Evolutionary conservation across 2,113 vertebrate genomes (phyloP), one percentile per base, ranked within the genome.

Genomic region (Thinocorus orbignyianus): DNA sequence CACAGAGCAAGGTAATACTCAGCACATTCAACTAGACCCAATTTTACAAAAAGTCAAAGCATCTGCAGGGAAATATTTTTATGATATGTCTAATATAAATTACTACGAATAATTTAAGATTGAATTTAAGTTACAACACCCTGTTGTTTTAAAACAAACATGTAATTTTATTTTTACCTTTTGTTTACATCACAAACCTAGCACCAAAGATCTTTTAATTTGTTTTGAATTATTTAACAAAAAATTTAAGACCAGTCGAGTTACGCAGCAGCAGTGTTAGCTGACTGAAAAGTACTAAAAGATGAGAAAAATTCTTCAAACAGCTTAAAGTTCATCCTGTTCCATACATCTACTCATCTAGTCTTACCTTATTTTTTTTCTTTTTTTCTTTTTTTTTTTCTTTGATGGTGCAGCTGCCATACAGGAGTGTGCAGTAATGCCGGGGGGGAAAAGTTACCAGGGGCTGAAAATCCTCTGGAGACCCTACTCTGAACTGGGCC

Each of bases 91-190:
- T 41, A 61, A 52, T n/a, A 41, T n/a, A 70, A 62, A 81, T 70
- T 65, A 86, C 72, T 60, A 61, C 82, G 31, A 92, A 93, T 88
- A 89, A 97, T 88, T 79, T 69, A 90, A 78, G 55, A 68, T 17
- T 72, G 58, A 9, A 31, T 73, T 93, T 81, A 78, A 66, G 11
- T 79, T 55, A 65, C 13, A 70, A 66, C 17, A 57, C 41, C 64
- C 46, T 77, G 26, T 48, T 77, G 42, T 61, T 84, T 93, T 74
- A 92, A 91, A 78, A 68, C 18, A 82, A 78, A 57, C 24, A 78
- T 17, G 51, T 42, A 6, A 46, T 82, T 94, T 86, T 84, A 73
- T 51, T 85, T 64, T 46, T n/a, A 80, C 15, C 37, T 88, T 74
- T 54, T 57, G 31, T 52, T 85, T 91, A 46, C 22, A 82, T 72